These are phyloP conservation scores for Danaus chrysippus DNA, from an alignment of 2,888 invertebrate species.

Conservation along the genomic window DNA sequence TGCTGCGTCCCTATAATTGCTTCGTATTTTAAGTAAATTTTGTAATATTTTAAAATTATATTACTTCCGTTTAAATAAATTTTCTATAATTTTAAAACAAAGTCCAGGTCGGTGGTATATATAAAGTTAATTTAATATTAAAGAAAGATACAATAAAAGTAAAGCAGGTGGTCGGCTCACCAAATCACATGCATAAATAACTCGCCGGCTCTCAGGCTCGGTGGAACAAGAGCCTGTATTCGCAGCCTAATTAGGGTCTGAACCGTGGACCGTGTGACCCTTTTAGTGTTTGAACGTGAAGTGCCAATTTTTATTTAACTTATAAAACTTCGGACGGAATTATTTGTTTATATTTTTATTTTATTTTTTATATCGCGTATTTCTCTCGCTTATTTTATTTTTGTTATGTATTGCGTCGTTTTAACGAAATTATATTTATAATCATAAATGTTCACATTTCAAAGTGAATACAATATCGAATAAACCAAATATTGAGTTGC, in stretches of 20 bases:
- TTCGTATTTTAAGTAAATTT: not conserved
- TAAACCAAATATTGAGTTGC: conserved; percentile 15
- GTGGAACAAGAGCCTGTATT: not conserved
- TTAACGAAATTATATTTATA: too few relatives aligned
- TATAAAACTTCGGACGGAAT: not conserved
- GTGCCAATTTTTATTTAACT: conserved; percentile 6
- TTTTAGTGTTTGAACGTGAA: conserved; percentile 7
- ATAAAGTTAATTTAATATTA: not conserved
- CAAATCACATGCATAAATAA: conserved; percentile 3
- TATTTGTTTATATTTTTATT: not conserved
- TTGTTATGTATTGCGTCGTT: too few relatives aligned
- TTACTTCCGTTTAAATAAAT: too few relatives aligned
- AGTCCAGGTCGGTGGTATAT: not conserved
- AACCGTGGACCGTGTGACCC: conserved; percentile 1
- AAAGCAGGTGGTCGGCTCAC: conserved; percentile 2
- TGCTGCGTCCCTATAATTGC: not conserved
- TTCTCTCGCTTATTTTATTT: too few relatives aligned
- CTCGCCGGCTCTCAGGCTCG: conserved; percentile 2
- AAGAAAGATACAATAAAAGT: conserved; percentile 1
- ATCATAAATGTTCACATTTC: not conserved
- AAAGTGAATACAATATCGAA: conserved; percentile 17
- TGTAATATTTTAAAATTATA: not conserved
- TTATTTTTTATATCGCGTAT: too few relatives aligned
- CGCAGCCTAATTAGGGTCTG: conserved; percentile 4
- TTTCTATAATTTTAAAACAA: too few relatives aligned